These are phyloP conservation scores for Cirrhinus molitorella DNA, from an alignment of 2,797 vertebrate species.

Conservation along the genomic window DNA sequence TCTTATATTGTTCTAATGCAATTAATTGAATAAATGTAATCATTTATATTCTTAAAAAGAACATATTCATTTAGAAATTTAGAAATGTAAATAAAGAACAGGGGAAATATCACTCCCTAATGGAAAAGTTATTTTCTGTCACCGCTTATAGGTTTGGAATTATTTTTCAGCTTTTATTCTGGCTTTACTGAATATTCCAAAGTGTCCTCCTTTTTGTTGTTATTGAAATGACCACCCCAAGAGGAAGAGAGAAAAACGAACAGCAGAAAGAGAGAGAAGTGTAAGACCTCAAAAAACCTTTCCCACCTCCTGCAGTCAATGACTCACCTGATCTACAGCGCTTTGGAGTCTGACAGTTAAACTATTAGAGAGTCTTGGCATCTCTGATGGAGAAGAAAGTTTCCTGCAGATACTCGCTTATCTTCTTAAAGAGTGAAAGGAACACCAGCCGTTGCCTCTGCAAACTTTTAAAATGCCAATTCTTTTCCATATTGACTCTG, in stretches of 20 bases:
- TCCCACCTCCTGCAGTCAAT: not conserved
- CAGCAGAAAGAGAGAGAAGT: not conserved
- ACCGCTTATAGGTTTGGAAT: not conserved
- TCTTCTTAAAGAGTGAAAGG: not conserved
- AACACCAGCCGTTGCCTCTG: not conserved
- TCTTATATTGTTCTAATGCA: not conserved
- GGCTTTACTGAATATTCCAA: not conserved
- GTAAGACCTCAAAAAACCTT: not conserved
- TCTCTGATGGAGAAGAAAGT: not conserved
- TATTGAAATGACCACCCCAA: not conserved
- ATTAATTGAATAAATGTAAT: not conserved
- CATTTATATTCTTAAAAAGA: not conserved
- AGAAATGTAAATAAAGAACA: not conserved
- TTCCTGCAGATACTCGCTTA: not conserved
- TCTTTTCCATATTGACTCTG: not conserved
- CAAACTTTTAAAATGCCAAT: not conserved
- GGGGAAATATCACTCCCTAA: not conserved
- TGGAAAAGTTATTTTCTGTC: not conserved
- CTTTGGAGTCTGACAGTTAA: not conserved
- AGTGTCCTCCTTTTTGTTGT: not conserved
- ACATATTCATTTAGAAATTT: not conserved
- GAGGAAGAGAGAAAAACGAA: constrained; percentile 34
- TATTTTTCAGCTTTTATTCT: not conserved
- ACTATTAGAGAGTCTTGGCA: not conserved
- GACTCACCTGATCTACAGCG: not conserved